These are phyloP conservation scores for Lasius platythorax DNA, from an alignment of 2,888 invertebrate genomes.

Conservation along the genomic window DNA sequence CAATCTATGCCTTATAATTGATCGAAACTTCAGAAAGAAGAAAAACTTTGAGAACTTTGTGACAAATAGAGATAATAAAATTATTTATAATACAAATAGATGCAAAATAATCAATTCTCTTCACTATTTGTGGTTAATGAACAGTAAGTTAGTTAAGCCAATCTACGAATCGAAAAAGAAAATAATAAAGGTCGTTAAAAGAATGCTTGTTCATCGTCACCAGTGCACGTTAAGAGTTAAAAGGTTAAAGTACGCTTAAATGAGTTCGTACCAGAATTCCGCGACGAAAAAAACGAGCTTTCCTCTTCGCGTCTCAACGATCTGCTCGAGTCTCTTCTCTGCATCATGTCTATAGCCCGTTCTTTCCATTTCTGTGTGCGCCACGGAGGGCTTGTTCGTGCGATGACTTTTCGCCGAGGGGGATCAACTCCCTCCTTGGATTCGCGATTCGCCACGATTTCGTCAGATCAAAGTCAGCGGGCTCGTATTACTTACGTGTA, in stretches of 20 bases:
- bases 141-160: not conserved
- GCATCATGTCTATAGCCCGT: constrained; percentile 79
- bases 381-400: not conserved
- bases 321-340: constrained; percentile 80
- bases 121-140: not conserved
- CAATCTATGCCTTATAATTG: not conserved
- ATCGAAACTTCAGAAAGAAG: not conserved
- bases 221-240: not conserved
- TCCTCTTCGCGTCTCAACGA: constrained; percentile 79
- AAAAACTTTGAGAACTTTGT: not conserved
- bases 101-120: not conserved
- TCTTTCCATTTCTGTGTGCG: constrained; percentile 72
- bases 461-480: constrained; percentile 20
- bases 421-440: not conserved
- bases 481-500: constrained; percentile 8
- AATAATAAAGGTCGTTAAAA: not conserved
- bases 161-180: not conserved
- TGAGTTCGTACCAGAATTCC: constrained; percentile 43
- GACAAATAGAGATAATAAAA: not conserved
- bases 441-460: constrained; percentile 13
- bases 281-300: constrained; percentile 77
- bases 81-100: not conserved
- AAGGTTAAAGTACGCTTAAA: constrained; percentile 14
- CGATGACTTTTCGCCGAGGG: constrained; percentile 13
- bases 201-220: not conserved